Evolutionary conservation across 2,113 vertebrate genomes (phyloP), one percentile per base, ranked within the genome.

Genomic region (Odocoileus virginianus): DNA sequence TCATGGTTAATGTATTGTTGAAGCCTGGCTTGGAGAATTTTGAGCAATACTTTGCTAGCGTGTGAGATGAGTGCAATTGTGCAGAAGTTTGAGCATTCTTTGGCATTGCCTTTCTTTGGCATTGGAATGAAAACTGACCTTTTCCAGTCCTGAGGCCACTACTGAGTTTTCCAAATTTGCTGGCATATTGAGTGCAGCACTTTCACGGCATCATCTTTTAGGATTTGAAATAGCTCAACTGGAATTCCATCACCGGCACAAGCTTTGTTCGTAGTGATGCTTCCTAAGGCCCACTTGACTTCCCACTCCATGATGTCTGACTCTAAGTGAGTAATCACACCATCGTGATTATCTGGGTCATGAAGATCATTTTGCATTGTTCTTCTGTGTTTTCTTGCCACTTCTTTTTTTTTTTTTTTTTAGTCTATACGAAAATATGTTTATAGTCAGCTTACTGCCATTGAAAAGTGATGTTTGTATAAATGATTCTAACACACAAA

Each of bases 401-500:
- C 17, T 67, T 19, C 40, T 40, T 40, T 40, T 40, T 40, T 40
- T 67, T 21, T 19, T 33, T 21, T 67, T 67, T 67, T 67, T n/a
- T 54, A 54, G 61, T 30, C 6, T 89, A 36, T 87, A 33, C 5
- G 74, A 86, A 93, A 81, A 25, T 79, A 45, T 45, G 27, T 94
- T 92, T 89, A 33, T 47, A 67, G 15, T 84, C 17, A 28, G 33
- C 4, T 81, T 57, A n/a, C 16, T 92, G 45, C 16, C 30, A 76
- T 88, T 55, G 14, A 91, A 76, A 71, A 58, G n/a, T 64, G 85
- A 90, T 84, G 13, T 74, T 91, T 81, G n/a, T 85, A 43, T 27
- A 71, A 91, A 84, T 94, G n/a, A 76, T 86, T 94, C 21, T 43
- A 23, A 94, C 47, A 54, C 40, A 82, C 16, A 84, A 78, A 45